Evolutionary conservation across 2,888 invertebrate genomes (phyloP), one percentile per base, ranked within the genome.

Genomic region (Spodoptera exigua): DNA sequence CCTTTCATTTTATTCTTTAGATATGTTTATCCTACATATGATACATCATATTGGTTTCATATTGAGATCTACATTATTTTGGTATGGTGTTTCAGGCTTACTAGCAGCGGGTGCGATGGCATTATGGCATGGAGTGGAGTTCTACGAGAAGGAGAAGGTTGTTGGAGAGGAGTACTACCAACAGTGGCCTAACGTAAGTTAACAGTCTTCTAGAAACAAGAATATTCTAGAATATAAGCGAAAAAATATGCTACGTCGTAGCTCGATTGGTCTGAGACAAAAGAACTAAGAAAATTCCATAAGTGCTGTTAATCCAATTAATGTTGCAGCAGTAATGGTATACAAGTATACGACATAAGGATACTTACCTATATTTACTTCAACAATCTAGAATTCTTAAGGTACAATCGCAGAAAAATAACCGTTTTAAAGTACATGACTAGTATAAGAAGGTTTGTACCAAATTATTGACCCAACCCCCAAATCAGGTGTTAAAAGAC

Each of bases 21-120:
- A n/a, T n/a, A n/a, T n/a, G n/a, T n/a, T n/a, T n/a, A n/a, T n/a
- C n/a, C n/a, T n/a, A n/a, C n/a, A n/a, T n/a, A n/a, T n/a, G n/a
- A n/a, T n/a, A n/a, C n/a, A n/a, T n/a, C n/a, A n/a, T 11, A n/a
- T 2, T 1, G 14, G 14, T 27, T 14, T 13, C 12, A 27, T 3
- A 32, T 5, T 27, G n/a, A n/a, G n/a, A 5, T n/a, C 10, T 36
- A 9, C 47, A 0, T 11, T 9, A 9, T 12, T 16, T 27, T 47
- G 9, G n/a, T 18, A 18, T 16, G 12, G 17, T 44, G 32, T 88
- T 95, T 16, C 90, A 97, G 98, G 98, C 91, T 92, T 99, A 66
- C 92, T 99, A 80, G 97, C 98, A 71, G 99, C 98, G 34, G 98
- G 98, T 61, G 98, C 97, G 41, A 99, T 99, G 98, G 98, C 98